Base-by-base conservation (phyloP, 2,888 invertebrate species). In the Trypoxylon attenuatum region DNA sequence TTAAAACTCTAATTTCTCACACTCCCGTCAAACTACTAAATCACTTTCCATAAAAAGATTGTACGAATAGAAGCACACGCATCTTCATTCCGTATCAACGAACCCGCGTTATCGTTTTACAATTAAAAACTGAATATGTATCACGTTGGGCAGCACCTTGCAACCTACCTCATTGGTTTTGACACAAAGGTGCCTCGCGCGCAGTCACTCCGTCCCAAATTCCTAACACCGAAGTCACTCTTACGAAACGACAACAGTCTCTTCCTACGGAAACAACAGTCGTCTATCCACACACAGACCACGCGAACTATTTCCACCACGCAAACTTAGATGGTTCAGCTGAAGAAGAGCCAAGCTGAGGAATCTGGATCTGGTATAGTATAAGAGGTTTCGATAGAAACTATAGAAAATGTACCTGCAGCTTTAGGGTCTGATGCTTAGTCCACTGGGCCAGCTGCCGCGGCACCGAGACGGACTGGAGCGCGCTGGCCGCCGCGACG, bases 341-440 rank as follows among this genome's bases (percentile, higher is more conserved):
- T n/a, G n/a, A n/a, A n/a, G n/a, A n/a, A n/a, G n/a, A n/a, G n/a
- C n/a, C n/a, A n/a, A n/a, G n/a, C n/a, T n/a, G n/a, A n/a, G 2
- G 8, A 47, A 47, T 8, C 5, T 10, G 5, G n/a, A 27, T 22
- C 2, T 5, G n/a, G 22, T 5, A 3, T 6, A 19, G 23, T 2
- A 45, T 18, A 19, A n/a, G n/a, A n/a, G n/a, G n/a, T n/a, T n/a
- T n/a, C n/a, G n/a, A n/a, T n/a, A n/a, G n/a, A n/a, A n/a, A n/a
- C n/a, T n/a, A n/a, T n/a, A n/a, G 19, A 42, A 13, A 33, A 13
- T 25, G 62, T 82, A 85, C 85, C 85, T 85, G 85, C 60, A 85
- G 81, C 78, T 82, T 83, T 63, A 83, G 82, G 69, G 84, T 84
- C 62, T 84, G 85, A 70, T 85, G 85, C 74, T 85, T 85, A 56